These are phyloP conservation scores for Tetramorium alpestre DNA, from an alignment of 1,140 invertebrate species.

Conservation along the genomic window DNA sequence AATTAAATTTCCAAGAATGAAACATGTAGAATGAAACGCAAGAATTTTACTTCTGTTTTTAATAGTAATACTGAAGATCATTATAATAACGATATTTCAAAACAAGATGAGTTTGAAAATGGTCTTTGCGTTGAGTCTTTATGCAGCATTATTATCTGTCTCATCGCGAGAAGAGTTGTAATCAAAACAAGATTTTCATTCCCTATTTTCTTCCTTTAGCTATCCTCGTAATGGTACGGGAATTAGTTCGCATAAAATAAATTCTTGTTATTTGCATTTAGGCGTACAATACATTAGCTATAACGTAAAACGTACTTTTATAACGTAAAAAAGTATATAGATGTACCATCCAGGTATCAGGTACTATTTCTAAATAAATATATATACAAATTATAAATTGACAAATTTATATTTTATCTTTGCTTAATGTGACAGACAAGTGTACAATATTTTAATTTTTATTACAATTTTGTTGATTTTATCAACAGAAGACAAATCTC, in stretches of 20 bases:
- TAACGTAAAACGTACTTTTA: not conserved
- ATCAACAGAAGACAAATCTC: not conserved
- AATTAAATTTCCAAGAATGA: not conserved
- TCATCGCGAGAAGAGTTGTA: slow-evolving; percentile 1
- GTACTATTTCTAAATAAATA: not conserved
- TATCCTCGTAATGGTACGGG: not conserved
- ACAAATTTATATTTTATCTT: slow-evolving; percentile 7
- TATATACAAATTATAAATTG: not conserved
- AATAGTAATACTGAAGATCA: not conserved
- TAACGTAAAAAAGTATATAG: not conserved
- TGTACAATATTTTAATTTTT: not conserved
- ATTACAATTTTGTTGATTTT: not conserved
- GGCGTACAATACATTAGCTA: too few species aligned
- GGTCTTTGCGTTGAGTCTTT: not conserved
- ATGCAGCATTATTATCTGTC: slow-evolving; percentile 25
- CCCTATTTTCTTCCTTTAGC: not conserved
- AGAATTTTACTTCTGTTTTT: not conserved
- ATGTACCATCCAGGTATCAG: not conserved
- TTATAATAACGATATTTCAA: slow-evolving; percentile 19
- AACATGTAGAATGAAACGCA: not conserved
- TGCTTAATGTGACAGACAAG: not conserved
- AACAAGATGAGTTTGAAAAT: slow-evolving; percentile 7
- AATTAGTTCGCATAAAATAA: slow-evolving; percentile 26
- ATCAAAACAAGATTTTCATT: slow-evolving; percentile 11
- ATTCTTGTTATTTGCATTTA: slow-evolving; percentile 21